Evolutionary conservation across 2,113 vertebrate genomes (phyloP).

Genomic region (Xenopus laevis): DNA sequence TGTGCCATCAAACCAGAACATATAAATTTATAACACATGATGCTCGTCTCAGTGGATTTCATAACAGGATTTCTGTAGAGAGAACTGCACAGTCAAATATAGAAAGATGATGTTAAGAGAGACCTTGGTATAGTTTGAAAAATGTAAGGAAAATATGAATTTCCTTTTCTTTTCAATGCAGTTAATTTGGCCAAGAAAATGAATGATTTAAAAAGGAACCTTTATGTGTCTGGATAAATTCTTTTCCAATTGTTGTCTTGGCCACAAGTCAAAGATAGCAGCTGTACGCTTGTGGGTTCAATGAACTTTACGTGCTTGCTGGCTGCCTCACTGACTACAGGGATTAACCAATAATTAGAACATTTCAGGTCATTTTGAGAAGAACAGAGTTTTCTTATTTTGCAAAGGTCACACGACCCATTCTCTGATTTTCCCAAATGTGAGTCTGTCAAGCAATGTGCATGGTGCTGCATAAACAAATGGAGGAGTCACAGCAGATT

Average conservation of each 20-base stretch:
- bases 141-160: slow-evolving; percentile 53
- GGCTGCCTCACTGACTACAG: slow-evolving; percentile 72
- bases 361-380: slow-evolving; percentile 82
- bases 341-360: slow-evolving; percentile 90
- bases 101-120: slow-evolving; percentile 59
- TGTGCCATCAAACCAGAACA: slow-evolving; percentile 39
- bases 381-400: slow-evolving; percentile 64
- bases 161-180: slow-evolving; percentile 61
- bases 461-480: slow-evolving; percentile 46
- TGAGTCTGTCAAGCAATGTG: slow-evolving; percentile 48
- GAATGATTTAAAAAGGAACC: slow-evolving; percentile 65
- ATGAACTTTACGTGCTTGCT: slow-evolving; percentile 79
- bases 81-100: slow-evolving; percentile 47
- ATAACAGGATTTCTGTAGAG: slow-evolving; percentile 30
- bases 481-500: slow-evolving; percentile 21
- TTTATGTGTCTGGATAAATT: slow-evolving; percentile 71
- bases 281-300: slow-evolving; percentile 86
- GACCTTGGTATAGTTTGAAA: slow-evolving; percentile 57
- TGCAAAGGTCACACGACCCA: slow-evolving; percentile 63
- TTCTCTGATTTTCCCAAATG: slow-evolving; percentile 58
- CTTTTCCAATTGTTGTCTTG: slow-evolving; percentile 81
- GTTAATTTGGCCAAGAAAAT: slow-evolving; percentile 66
- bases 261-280: slow-evolving; percentile 91
- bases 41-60: slow-evolving; percentile 19
- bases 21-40: slow-evolving; percentile 45